Conservation (phyloP, 2,113 vertebrate species). For the Cariama cristata region DNA sequence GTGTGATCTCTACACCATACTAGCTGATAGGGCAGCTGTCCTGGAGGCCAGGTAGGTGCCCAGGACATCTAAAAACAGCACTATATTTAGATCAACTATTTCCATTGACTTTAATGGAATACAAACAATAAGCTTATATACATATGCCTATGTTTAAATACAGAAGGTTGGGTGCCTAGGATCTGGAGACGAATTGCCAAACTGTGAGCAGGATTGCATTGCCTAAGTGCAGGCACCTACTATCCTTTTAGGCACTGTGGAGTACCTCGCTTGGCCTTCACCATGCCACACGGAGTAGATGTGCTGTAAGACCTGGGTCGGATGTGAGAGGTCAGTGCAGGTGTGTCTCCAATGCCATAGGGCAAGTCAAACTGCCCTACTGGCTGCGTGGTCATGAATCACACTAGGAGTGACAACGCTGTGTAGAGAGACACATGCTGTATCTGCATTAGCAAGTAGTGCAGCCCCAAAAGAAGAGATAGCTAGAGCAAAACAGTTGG, state of each 20-base stretch:
- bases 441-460: neutral
- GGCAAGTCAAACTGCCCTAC: neutral
- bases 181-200: neutral
- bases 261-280: neutral
- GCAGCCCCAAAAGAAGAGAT: neutral
- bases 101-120: neutral
- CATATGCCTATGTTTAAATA: neutral
- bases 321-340: neutral
- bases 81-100: neutral
- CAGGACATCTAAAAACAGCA: neutral
- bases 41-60: neutral
- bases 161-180: neutral
- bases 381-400: neutral
- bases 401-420: neutral
- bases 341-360: neutral
- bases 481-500: neutral
- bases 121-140: neutral
- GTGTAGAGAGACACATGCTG: neutral
- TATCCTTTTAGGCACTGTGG: neutral
- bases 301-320: neutral
- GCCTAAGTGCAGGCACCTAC: neutral
- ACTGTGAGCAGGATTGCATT: neutral
- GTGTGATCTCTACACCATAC: neutral
- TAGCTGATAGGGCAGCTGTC: neutral
- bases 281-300: rapidly evolving